Evolutionary conservation across 2,113 vertebrate species (phyloP), one percentile per base, ranked within the genome.

Genomic region (Scomber scombrus): DNA sequence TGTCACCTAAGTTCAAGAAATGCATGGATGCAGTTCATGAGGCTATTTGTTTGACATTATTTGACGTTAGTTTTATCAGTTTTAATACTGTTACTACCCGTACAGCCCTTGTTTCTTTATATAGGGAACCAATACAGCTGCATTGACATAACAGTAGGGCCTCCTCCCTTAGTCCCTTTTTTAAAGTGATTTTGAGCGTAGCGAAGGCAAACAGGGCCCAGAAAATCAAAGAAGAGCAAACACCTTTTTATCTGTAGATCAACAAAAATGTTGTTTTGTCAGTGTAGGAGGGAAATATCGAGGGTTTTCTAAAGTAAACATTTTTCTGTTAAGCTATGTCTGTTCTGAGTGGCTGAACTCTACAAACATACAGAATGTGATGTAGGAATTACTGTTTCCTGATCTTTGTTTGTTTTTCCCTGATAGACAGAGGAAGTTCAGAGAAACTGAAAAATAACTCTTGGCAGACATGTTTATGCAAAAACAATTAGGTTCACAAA

Each of bases 361-460:
- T 80, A 70, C 62, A 90, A 89, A 87, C 65, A 80, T 19, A 68
- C 77, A 56, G 23, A 81, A 26, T 55, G 23, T 70, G 56, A 78
- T 68, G 49, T 54, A 79, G 73, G 75, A 88, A 78, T 81, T 50
- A 56, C 76, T 29, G 49, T 73, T 86, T 85, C 70, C 79, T 34
- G 3, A 60, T 83, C 68, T 31, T 3, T 3, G 88, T 88, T 92
- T 87, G 46, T 88, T 89, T 90, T 86, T 83, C 50, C 54, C 81
- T 69, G 26, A 51, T 60, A 76, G 75, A 82, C 72, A n/a, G 74
- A 77, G 68, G 62, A 78, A 67, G 74, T 80, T 89, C 75, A 81
- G 81, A 65, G 72, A 19, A 73, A 71, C 51, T 55, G 70, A 56
- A 56, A 88, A 74, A 80, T 29, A 40, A 49, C 69, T 14, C 46